A percentile compares a stretch with the other conserved stretches of the same genome.
These are phyloP conservation scores for Sciurus niger DNA, from an alignment of 2,113 vertebrate genomes.

Conservation along the genomic window DNA sequence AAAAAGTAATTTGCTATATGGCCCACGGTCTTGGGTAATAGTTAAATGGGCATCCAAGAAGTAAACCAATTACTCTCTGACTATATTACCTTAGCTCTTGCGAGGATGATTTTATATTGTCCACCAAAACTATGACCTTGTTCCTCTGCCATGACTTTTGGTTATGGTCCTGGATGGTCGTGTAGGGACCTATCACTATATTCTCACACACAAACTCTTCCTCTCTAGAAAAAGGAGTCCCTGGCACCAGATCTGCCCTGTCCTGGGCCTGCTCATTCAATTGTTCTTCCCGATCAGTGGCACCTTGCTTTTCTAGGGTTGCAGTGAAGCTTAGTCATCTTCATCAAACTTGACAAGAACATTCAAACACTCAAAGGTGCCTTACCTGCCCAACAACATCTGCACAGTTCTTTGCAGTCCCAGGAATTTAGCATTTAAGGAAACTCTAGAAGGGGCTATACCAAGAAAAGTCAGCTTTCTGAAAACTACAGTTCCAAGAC, in stretches of 20 bases:
- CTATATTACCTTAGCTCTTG: neutral
- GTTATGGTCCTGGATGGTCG: neutral
- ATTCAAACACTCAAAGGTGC: slow-evolving; percentile 70
- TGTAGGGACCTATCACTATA: neutral
- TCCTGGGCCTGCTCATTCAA: neutral
- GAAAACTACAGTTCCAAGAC: neutral
- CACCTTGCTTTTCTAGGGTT: neutral
- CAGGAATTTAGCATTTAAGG: neutral
- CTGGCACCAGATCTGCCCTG: neutral
- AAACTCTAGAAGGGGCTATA: neutral
- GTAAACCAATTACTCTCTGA: neutral
- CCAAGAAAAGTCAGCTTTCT: neutral
- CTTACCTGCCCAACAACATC: neutral
- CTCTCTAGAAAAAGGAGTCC: neutral
- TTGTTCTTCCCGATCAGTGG: neutral
- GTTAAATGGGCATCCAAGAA: neutral
- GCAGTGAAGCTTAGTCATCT: slow-evolving; percentile 66
- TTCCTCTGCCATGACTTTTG: neutral
- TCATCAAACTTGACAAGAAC: slow-evolving; percentile 65
- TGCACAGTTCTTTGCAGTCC: neutral
- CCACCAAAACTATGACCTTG: neutral
- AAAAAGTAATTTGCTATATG: slow-evolving; percentile 21
- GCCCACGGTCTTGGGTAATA: neutral
- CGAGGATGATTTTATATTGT: neutral
- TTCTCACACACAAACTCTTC: neutral